Conservation (phyloP, 2,113 vertebrate species). For the Heptranchias perlo region DNA sequence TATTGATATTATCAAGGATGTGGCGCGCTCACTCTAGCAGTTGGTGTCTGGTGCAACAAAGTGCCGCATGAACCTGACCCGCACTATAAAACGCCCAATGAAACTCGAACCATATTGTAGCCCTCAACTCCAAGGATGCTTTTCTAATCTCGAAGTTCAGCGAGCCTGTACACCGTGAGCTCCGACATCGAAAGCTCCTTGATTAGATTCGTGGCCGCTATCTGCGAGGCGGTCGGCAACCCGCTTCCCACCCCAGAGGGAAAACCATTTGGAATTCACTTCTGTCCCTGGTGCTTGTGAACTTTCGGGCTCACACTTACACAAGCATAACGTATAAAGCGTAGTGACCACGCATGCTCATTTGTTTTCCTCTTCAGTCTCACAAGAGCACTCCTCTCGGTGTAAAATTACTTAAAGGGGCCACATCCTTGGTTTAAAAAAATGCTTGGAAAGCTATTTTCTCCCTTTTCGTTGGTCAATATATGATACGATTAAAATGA, state of each 20-base stretch:
- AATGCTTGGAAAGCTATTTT: not conserved
- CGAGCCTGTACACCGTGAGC: not conserved
- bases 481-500: not conserved
- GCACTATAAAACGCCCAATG: too few relatives aligned
- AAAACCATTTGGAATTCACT: too few relatives aligned
- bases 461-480: not conserved
- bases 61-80: too few relatives aligned
- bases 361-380: not conserved
- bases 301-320: not conserved
- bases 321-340: too few relatives aligned
- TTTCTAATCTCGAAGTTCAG: not conserved
- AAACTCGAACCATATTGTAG: too few relatives aligned
- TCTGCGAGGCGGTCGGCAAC: not conserved
- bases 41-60: not conserved
- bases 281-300: not conserved
- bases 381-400: not conserved
- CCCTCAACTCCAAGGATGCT: not conserved
- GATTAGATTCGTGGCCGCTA: not conserved
- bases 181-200: not conserved
- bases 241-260: too few relatives aligned
- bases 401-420: not conserved
- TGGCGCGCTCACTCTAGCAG: not conserved
- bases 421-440: not conserved
- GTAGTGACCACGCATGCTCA: not conserved
- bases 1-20: not conserved